Base-by-base conservation (phyloP, 2,888 invertebrate species). In the Biston stratarius region DNA sequence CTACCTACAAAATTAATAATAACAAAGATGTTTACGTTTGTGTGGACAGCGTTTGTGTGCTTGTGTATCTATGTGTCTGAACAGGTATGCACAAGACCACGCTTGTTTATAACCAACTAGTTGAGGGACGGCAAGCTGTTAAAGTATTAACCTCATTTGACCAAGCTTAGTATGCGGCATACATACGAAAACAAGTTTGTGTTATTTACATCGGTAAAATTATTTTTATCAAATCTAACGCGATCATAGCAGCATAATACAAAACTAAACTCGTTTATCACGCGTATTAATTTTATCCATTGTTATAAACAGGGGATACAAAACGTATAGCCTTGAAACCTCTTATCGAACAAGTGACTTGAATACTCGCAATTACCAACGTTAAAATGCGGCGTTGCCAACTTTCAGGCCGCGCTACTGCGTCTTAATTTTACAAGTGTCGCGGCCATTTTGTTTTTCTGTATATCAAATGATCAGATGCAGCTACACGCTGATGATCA, bases 341-440 rank as follows among this genome's bases (percentile, higher is more conserved):
- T 90, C 91, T 92, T 93, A 94, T 93, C 93, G 89, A 89, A 83
- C 84, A 88, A 90, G 87, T 86, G 87, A 88, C 86, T 80, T 83
- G 87, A 86, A 86, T 84, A 84, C 82, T 82, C 80, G 82, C 83
- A 83, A 84, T 84, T 82, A 83, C 82, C 72, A 67, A 76, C 77
- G 70, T 69, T 77, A 77, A 79, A 80, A 79, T 78, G 94, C 94
- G 89, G 89, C 92, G 94, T 93, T 93, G 94, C 92, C 93, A 91
- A 86, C 84, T 80, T 85, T 89, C 83, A 81, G 81, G 78, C 82
- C 80, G 76, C 82, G 83, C 79, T 87, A 91, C 84, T 94, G 87
- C 94, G 94, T 88, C 90, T 90, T 87, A 92, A 88, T 87, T 90
- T 89, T 86, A 87, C 77, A 78, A 79, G 63, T 71, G 51, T 47